phyloP scores from a whole-genome alignment of 2,113 vertebrate genomes.

The Gopherus flavomarginatus region DNA sequence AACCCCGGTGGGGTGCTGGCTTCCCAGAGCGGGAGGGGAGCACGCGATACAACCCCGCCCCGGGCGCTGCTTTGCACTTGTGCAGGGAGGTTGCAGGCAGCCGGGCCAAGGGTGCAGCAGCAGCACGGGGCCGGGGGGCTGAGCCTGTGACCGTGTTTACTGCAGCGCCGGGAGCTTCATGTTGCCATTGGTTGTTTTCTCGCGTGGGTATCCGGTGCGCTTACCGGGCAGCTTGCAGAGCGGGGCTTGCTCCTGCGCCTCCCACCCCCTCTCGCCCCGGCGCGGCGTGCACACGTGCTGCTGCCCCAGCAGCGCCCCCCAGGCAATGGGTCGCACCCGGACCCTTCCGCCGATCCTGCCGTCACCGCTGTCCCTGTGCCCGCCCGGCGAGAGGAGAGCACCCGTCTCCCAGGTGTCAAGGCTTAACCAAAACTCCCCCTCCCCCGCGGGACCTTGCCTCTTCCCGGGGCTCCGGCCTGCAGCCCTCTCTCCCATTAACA shows the following conservation, averaged over 20 bases:
- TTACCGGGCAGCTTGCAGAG: conserved; percentile 17
- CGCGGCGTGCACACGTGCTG: background rate
- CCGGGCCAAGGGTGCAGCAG: background rate
- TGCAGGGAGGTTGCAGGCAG: background rate
- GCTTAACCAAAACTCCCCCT: background rate
- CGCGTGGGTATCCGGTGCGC: conserved; percentile 10
- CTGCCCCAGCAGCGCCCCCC: conserved; percentile 38
- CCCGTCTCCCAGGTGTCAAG: background rate
- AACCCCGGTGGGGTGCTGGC: conserved; percentile 4
- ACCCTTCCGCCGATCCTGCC: background rate
- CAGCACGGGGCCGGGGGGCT: background rate
- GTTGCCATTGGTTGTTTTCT: conserved; percentile 38
- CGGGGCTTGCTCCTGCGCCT: conserved; percentile 26
- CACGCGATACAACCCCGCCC: background rate
- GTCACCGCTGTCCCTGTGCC: conserved; percentile 1
- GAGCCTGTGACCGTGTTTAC: background rate
- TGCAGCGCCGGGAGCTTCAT: background rate
- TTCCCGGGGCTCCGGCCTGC: background rate
- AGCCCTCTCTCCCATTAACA: fast-evolving
- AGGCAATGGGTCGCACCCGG: background rate
- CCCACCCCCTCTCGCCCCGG: background rate
- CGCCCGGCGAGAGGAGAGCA: background rate
- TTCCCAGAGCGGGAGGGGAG: background rate
- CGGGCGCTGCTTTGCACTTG: background rate
- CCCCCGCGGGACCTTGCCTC: background rate